Percentiles rank a stretch among this genome's conserved stretches.
Conservation (phyloP, 2,113 vertebrate species). For the Istiophorus platypterus region DNA sequence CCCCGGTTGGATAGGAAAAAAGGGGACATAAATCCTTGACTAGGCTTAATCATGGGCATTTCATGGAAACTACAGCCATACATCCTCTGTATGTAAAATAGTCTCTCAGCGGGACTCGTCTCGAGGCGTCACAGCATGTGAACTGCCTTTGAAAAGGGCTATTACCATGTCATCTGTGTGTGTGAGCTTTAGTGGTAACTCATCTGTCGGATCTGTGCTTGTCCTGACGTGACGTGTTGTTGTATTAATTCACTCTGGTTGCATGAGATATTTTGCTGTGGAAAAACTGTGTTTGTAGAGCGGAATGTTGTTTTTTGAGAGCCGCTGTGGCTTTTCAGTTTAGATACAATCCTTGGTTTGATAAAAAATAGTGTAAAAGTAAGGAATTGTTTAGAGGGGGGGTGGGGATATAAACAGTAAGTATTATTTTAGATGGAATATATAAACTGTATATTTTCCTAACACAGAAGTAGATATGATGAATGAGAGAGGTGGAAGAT, state of each 20-base stretch:
- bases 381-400: neutral
- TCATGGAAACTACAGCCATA: constrained; percentile 67
- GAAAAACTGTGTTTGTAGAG: constrained; percentile 35
- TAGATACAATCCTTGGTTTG: constrained; percentile 16
- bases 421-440: constrained; percentile 14
- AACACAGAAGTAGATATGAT: constrained; percentile 5
- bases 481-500: constrained; percentile 6
- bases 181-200: constrained; percentile 29
- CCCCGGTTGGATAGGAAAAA: neutral
- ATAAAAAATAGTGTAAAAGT: neutral
- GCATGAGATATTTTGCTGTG: constrained; percentile 43
- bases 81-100: constrained; percentile 43
- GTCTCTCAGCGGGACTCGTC: constrained; percentile 52
- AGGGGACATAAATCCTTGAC: constrained; percentile 7
- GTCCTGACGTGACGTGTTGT: constrained; percentile 27
- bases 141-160: constrained; percentile 82
- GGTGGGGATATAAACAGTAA: neutral
- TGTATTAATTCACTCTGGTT: constrained; percentile 27
- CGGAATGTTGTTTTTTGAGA: neutral
- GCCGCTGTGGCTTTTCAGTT: neutral
- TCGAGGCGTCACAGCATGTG: constrained; percentile 67
- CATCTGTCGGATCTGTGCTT: constrained; percentile 46
- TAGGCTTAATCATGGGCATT: constrained; percentile 14
- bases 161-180: constrained; percentile 57
- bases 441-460: constrained; percentile 15